These are phyloP conservation scores for Epinephelus coioides DNA, from an alignment of 2,797 vertebrate genomes.

Conservation along the genomic window DNA sequence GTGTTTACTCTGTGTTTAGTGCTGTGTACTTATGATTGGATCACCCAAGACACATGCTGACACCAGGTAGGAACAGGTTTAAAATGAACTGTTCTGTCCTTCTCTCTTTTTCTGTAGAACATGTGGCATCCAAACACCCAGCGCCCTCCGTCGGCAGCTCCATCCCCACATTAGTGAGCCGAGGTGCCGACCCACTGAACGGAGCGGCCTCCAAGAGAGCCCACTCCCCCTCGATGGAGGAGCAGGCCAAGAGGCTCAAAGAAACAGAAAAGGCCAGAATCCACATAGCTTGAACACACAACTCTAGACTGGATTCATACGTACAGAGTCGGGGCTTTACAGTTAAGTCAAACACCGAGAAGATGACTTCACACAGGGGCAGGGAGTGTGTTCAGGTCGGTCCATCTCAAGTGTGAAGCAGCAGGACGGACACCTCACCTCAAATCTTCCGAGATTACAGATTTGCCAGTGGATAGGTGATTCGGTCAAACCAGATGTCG, in stretches of 20 bases:
- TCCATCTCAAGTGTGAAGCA: constrained; percentile 53
- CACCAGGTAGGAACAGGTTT: background rate
- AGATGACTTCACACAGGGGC: constrained; percentile 54
- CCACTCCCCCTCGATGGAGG: constrained; percentile 87
- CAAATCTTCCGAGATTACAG: constrained; percentile 56
- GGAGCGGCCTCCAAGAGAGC: constrained; percentile 87
- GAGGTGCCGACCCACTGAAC: constrained; percentile 82
- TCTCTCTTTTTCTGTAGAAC: constrained; percentile 57
- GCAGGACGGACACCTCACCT: constrained; percentile 60
- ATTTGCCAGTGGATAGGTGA: constrained; percentile 65
- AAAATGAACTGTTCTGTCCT: background rate
- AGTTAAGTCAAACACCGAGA: constrained; percentile 43
- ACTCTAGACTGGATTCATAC: constrained; percentile 34
- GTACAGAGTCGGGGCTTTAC: constrained; percentile 50
- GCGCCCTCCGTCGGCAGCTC: constrained; percentile 79
- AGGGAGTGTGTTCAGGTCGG: constrained; percentile 37
- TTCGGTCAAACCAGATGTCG: constrained; percentile 52
- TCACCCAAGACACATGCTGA: too few species aligned
- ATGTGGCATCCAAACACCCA: constrained; percentile 66
- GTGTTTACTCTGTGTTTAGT: too few species aligned
- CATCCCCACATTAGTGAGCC: constrained; percentile 86
- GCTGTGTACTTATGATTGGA: too few species aligned
- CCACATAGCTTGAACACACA: constrained; percentile 76
- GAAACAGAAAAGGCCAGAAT: constrained; percentile 90
- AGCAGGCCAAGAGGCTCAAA: constrained; percentile 88